Percentiles rank a stretch among this genome's conserved stretches.
These are phyloP conservation scores for Odocoileus virginianus DNA, from an alignment of 2,113 vertebrate species.

Conservation along the genomic window DNA sequence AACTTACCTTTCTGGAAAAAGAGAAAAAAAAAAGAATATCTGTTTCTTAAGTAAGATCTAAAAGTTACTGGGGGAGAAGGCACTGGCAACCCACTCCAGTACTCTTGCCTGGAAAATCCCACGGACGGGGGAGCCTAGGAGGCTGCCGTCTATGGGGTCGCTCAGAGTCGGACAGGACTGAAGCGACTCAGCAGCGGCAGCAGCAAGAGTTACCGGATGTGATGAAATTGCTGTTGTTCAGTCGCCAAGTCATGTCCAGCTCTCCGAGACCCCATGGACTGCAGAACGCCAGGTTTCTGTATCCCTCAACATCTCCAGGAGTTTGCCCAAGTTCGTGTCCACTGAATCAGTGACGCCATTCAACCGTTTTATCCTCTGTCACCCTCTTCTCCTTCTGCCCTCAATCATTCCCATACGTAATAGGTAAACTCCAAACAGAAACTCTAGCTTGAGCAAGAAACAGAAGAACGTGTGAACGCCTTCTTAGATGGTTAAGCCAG, in stretches of 20 bases:
- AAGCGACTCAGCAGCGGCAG: too few relatives aligned
- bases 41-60: background rate
- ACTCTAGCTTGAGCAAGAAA: background rate
- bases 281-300: background rate
- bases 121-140: background rate
- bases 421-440: background rate
- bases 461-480: background rate
- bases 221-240: background rate
- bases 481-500: background rate
- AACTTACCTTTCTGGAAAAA: background rate
- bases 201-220: background rate
- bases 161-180: too few relatives aligned
- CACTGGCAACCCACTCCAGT: too few relatives aligned
- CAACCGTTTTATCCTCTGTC: background rate
- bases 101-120: too few relatives aligned
- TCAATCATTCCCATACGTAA: background rate
- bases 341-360: background rate
- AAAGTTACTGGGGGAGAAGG: background rate
- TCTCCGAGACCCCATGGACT: background rate
- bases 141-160: too few relatives aligned
- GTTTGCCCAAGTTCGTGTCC: fast-evolving
- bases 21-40: background rate
- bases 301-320: background rate
- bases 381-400: background rate
- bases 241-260: background rate